Conservation (phyloP, 2,113 vertebrate species). For the Catharus bicknelli region DNA sequence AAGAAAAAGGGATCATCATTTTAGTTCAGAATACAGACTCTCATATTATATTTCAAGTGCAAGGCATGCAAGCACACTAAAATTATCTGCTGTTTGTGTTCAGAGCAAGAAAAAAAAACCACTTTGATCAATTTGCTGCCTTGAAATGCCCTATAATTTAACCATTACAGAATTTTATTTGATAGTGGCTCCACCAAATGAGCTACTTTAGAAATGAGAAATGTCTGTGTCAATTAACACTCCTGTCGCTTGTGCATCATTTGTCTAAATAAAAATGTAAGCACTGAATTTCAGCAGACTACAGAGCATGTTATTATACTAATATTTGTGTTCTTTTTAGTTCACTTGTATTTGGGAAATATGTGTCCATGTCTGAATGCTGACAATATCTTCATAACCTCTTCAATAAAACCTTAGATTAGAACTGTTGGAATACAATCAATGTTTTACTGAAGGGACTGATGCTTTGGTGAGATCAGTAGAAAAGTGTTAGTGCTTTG, state of each 20-base stretch:
- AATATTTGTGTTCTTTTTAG: background rate
- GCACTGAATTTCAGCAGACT: background rate
- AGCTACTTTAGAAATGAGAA: background rate
- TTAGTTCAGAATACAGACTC: slow-evolving; percentile 1
- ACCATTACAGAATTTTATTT: slow-evolving; percentile 19
- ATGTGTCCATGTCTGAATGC: background rate
- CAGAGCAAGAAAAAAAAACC: slow-evolving; percentile 21
- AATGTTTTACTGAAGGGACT: background rate
- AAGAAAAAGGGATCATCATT: background rate
- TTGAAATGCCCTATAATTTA: slow-evolving; percentile 42
- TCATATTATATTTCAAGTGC: slow-evolving; percentile 8
- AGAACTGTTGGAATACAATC: background rate
- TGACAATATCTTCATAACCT: background rate
- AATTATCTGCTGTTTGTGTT: slow-evolving; percentile 45
- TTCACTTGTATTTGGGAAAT: background rate
- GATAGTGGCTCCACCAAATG: background rate
- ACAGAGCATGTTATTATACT: background rate
- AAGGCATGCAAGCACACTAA: slow-evolving; percentile 7
- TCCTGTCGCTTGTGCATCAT: background rate
- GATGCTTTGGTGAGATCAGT: background rate
- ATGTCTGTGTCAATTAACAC: background rate
- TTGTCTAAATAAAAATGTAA: background rate
- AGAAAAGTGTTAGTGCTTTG: background rate
- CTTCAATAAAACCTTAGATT: background rate
- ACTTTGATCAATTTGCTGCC: slow-evolving; percentile 30